These are phyloP conservation scores for Xestia sexstrigata DNA, from an alignment of 2,888 invertebrate species.

Conservation along the genomic window DNA sequence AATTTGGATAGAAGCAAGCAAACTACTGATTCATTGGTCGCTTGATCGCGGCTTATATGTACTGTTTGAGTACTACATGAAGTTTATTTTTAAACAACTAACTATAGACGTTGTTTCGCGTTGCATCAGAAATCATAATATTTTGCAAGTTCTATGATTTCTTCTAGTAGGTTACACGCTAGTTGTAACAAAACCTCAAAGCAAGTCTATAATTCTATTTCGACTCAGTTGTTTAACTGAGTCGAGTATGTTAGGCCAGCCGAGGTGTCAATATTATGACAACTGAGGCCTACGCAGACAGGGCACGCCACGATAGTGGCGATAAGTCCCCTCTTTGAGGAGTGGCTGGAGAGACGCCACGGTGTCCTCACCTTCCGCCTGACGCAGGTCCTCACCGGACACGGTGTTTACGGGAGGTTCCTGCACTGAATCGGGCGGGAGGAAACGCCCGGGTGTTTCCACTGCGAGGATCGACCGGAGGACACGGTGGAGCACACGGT, in stretches of 20 bases:
- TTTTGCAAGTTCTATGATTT: slow-evolving; percentile 36
- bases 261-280: neutral
- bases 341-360: no score
- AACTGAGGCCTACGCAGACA: neutral
- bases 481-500: no score
- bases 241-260: neutral
- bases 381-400: no score
- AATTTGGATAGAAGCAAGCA: neutral
- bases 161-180: neutral
- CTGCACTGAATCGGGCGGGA: no score
- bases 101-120: slow-evolving; percentile 11
- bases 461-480: no score
- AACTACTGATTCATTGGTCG: neutral
- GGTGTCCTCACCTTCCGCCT: no score
- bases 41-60: neutral
- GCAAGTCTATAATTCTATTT: neutral
- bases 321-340: no score
- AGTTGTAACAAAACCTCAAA: neutral
- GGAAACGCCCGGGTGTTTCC: no score
- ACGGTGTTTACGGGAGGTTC: no score
- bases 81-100: slow-evolving; percentile 49
- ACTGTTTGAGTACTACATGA: slow-evolving; percentile 34
- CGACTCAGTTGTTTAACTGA: neutral
- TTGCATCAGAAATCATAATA: slow-evolving; percentile 38
- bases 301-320: no score